phyloP scores from a whole-genome alignment of 2,113 vertebrate genomes.

The Chlamydotis undulata region DNA sequence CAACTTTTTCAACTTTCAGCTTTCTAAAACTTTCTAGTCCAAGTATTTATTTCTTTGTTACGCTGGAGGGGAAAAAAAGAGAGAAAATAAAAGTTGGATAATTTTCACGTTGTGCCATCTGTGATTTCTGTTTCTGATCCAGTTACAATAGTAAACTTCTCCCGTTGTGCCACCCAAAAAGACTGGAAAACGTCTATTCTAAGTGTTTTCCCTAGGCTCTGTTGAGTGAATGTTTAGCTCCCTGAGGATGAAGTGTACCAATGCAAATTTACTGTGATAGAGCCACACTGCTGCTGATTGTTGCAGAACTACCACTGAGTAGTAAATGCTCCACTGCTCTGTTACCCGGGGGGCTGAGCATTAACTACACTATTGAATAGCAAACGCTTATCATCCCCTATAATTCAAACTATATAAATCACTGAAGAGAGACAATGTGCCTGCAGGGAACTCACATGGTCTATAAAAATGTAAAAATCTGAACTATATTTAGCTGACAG shows the following conservation, averaged over 20 bases:
- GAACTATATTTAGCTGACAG: constrained; percentile 55
- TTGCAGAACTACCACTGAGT: constrained; percentile 47
- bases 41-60: neutral
- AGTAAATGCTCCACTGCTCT: constrained; percentile 61
- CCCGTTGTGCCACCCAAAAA: neutral
- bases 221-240: constrained; percentile 32
- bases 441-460: constrained; percentile 55
- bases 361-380: constrained; percentile 73
- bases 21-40: neutral
- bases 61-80: neutral
- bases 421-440: constrained; percentile 66
- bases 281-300: constrained; percentile 46
- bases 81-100: neutral
- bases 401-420: constrained; percentile 66
- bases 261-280: constrained; percentile 65
- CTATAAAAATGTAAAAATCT: constrained; percentile 58
- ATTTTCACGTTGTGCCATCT: neutral
- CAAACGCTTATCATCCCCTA: constrained; percentile 60
- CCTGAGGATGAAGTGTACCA: constrained; percentile 14
- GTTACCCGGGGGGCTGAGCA: constrained; percentile 58
- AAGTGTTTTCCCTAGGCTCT: constrained; percentile 51
- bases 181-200: constrained; percentile 47
- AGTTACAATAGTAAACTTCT: neutral
- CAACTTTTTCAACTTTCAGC: neutral
- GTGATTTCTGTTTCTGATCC: neutral